Evolutionary conservation across 2,888 invertebrate genomes (phyloP).

Genomic region (Sphaerolaimus hirsutus): DNA sequence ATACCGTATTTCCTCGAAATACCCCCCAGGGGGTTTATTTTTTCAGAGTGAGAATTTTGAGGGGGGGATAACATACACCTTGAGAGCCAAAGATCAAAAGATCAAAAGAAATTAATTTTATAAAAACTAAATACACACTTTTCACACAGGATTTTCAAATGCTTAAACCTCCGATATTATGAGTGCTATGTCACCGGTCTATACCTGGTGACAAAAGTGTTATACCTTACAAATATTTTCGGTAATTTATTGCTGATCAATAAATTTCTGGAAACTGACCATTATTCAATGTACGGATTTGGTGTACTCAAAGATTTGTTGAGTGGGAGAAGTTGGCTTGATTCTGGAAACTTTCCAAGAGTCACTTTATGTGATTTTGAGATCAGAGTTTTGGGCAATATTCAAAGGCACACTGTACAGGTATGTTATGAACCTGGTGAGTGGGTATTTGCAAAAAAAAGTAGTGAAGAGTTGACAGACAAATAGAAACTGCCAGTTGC

Average conservation of each 20-base stretch:
- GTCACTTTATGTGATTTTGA: constrained; percentile 21
- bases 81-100: too few relatives aligned
- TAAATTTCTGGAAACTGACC: constrained; percentile 22
- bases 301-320: constrained; percentile 13
- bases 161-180: constrained; percentile 6
- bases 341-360: constrained; percentile 19
- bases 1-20: too few relatives aligned
- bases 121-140: too few relatives aligned
- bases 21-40: too few relatives aligned
- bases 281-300: constrained; percentile 21
- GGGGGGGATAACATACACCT: too few relatives aligned
- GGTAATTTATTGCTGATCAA: constrained; percentile 21
- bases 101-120: too few relatives aligned
- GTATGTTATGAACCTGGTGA: too few relatives aligned
- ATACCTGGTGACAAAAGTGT: constrained; percentile 9
- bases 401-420: constrained; percentile 18
- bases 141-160: constrained; percentile 2
- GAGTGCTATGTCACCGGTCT: constrained; percentile 4
- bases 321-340: background rate
- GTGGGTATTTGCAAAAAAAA: too few relatives aligned
- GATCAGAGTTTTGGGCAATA: constrained; percentile 23
- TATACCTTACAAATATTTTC: constrained; percentile 22
- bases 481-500: too few relatives aligned
- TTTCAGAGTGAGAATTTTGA: too few relatives aligned
- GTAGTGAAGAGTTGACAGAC: too few relatives aligned